Base-by-base conservation (phyloP, 2,113 vertebrate genomes). In the Empidonax alnorum region DNA sequence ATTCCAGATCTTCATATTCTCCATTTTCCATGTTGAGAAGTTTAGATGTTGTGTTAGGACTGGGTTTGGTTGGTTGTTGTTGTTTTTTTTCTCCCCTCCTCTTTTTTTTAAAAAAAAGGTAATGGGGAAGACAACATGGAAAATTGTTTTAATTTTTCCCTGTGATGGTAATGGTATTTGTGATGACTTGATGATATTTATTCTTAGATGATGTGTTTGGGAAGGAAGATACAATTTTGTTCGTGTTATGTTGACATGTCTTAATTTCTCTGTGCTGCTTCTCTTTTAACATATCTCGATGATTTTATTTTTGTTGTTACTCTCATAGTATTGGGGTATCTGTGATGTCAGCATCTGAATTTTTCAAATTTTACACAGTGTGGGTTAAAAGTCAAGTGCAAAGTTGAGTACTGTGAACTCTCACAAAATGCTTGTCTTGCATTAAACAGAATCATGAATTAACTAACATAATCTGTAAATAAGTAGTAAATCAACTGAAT, bases 21-120 rank as follows among this genome's bases (percentile, higher is more conserved):
- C 10, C 0, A 0, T 46, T 84, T 73, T 74, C 49, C 30, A 5
- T 14, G 8, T 10, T 1, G 5, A 58, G 10, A 55, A 27, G 11
- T n/a, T n/a, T 56, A 59, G 49, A 12, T n/a, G 41, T 25, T 66
- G 7, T 66, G 16, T 74, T 28, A 62, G 15, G 46, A 22, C 21
- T 72, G 35, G 20, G 10, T 30, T 81, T 24, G 19, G 7, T 67
- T 83, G 12, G 4, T 41, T 86, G 23, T 22, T 33, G 30, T 47
- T 22, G 24, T 62, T 41, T 9, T 22, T 46, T 47, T 23, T 25
- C 23, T 24, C 5, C 6, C 6, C 4, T 6, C 7, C 25, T 22
- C 52, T 24, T 22, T 8, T 31, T 25, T 31, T 5, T 18, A 22
- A 25, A n/a, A 50, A 37, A 31, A 31, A n/a, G 28, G 10, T 1